Conservation (phyloP, 1,140 invertebrate species). For the Lasioglossum baleicum region DNA sequence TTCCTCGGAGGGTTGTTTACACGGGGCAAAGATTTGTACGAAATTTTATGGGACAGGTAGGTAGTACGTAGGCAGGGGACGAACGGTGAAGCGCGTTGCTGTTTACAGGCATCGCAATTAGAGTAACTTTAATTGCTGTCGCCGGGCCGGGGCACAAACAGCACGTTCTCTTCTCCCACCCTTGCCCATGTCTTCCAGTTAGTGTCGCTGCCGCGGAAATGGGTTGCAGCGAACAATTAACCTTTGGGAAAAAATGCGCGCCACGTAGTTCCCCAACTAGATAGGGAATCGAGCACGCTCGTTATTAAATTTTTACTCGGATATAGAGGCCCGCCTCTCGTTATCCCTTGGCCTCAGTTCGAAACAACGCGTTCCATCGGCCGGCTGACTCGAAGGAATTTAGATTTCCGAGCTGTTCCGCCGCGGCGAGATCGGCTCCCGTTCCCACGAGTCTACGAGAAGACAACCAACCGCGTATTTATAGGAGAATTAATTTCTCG, state of each 20-base stretch:
- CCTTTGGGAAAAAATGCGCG: conserved; percentile 7
- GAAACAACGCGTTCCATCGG: background rate
- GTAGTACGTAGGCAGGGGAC: too few species aligned
- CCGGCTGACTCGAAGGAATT: too few species aligned
- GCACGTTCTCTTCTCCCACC: background rate
- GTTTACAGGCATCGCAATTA: conserved; percentile 39
- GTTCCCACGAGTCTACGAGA: too few species aligned
- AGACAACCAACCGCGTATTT: too few species aligned
- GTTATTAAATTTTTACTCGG: conserved; percentile 19
- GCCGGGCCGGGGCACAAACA: conserved; percentile 9
- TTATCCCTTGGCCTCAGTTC: background rate
- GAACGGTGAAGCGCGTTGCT: background rate
- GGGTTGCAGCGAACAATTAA: conserved; percentile 22
- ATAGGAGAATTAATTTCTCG: too few species aligned
- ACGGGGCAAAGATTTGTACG: background rate
- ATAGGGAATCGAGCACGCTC: background rate
- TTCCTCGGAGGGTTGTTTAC: background rate
- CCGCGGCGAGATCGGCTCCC: too few species aligned
- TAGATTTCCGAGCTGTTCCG: too few species aligned
- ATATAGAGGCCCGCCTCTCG: background rate
- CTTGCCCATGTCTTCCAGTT: background rate
- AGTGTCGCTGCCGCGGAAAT: background rate
- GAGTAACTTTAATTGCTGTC: conserved; percentile 39
- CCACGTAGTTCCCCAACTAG: background rate
- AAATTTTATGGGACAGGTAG: background rate